phyloP scores from a whole-genome alignment of 1,140 invertebrate species.

The Drosophila arawakana region DNA sequence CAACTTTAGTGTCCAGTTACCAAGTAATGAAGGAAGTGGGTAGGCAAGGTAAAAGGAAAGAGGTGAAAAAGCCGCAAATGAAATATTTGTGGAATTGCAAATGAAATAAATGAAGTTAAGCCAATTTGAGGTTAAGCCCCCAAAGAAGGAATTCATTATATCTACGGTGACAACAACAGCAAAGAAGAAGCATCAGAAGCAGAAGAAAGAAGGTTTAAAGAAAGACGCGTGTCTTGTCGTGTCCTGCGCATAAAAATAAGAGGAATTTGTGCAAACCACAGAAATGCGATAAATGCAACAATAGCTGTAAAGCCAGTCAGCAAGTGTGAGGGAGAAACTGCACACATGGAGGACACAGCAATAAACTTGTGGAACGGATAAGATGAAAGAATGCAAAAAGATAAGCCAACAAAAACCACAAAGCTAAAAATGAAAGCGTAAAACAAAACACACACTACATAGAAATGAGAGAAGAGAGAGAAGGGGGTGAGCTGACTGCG shows the following conservation, averaged over 20 bases:
- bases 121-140: conserved; percentile 76
- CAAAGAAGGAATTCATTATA: conserved; percentile 80
- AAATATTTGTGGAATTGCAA: conserved; percentile 59
- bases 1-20: conserved; percentile 26
- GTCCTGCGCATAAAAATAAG: conserved; percentile 48
- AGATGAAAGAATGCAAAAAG: conserved; percentile 51
- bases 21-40: too few species aligned
- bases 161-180: conserved; percentile 30
- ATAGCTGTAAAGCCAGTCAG: conserved; percentile 67
- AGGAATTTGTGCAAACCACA: conserved; percentile 68
- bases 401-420: conserved; percentile 8
- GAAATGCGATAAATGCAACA: conserved; percentile 78
- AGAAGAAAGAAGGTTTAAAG: conserved; percentile 2
- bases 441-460: conserved; percentile 1
- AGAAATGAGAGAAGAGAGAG: background rate
- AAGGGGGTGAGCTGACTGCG: background rate
- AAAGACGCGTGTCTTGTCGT: conserved; percentile 56
- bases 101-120: conserved; percentile 80
- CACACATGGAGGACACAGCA: conserved; percentile 37
- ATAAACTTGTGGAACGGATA: conserved; percentile 53
- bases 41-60: background rate
- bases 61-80: conserved; percentile 48
- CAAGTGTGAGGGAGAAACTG: conserved; percentile 15
- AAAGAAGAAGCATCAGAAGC: background rate
- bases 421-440: conserved; percentile 3